Evolutionary conservation across 2,888 invertebrate species (phyloP).

Genomic region (Magallana nippona): DNA sequence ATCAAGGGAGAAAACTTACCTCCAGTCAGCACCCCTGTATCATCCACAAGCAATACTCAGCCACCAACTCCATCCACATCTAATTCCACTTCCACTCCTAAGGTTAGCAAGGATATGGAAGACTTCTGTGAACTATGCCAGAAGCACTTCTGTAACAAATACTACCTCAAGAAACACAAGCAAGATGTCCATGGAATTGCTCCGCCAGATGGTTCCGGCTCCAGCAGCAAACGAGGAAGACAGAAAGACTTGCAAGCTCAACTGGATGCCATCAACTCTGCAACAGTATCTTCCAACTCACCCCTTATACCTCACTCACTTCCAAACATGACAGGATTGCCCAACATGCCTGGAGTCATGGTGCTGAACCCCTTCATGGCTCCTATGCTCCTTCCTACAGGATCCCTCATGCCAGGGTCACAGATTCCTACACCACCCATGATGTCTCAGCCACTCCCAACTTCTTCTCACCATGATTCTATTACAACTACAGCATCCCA

Average conservation of each 20-base stretch:
- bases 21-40: conserved; percentile 33
- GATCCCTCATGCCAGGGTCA: conserved; percentile 68
- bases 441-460: conserved; percentile 68
- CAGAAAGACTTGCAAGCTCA: conserved; percentile 67
- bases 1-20: conserved; percentile 31
- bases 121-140: conserved; percentile 80
- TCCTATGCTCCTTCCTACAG: conserved; percentile 75
- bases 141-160: conserved; percentile 81
- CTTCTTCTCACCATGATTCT: conserved; percentile 55
- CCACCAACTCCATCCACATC: conserved; percentile 15
- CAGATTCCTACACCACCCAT: conserved; percentile 64
- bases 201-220: conserved; percentile 67
- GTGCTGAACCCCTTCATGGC: conserved; percentile 79
- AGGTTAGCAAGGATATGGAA: conserved; percentile 74
- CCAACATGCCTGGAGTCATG: conserved; percentile 76
- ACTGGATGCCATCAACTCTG: conserved; percentile 62
- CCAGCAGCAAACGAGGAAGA: conserved; percentile 63
- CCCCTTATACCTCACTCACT: conserved; percentile 72
- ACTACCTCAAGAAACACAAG: conserved; percentile 81
- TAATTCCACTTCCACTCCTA: conserved; percentile 39
- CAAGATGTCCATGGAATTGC: conserved; percentile 80
- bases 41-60: conserved; percentile 37
- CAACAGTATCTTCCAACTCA: conserved; percentile 57
- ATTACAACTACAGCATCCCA: conserved; percentile 52
- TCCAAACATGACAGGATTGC: conserved; percentile 72